Evolutionary conservation across 2,888 invertebrate genomes (phyloP), one percentile per base, ranked within the genome.

Genomic region (Ophioninae sp.): DNA sequence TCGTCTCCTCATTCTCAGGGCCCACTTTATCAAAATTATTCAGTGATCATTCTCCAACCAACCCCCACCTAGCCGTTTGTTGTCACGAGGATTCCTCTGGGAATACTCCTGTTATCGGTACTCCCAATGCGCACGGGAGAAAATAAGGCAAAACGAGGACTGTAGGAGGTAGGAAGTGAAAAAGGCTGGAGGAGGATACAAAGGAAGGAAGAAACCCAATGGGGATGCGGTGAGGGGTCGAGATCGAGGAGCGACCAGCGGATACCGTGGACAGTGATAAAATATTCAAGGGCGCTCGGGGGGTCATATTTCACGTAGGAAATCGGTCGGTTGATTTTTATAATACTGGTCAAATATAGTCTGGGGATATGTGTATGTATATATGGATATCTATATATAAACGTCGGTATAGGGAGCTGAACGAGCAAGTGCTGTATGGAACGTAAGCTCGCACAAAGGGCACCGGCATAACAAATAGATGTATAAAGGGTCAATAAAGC

Each of bases 301-400:
- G 92, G 92, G 91, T 89, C 89, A 92, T 92, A 92, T 92, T 92
- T 93, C 91, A 93, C 89, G 90, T 89, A 91, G 92, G 91, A 93
- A 93, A 93, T 93, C 92, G 93, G 92, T 93, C 92, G 93, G 92
- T 93, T 93, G 93, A 93, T 93, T 93, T 93, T 93, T 93, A 93
- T 93, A 93, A 93, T 93, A 92, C 93, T 92, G 92, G 93, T 92
- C 93, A 93, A 93, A 93, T 93, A 92, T 91, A 91, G 93, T 91
- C 91, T 90, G 88, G 92, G 92, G 92, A 91, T 88, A 91, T 87
- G 50, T 85, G 80, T 64, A 50, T 13, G 50, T 50, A 50, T 50
- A 50, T 50, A 13, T 13, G 50, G 17, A 50, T 50, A 50, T 50
- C 17, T 50, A 17, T 50, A 10, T 50, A 10, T n/a, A 17, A 30